phyloP scores from a whole-genome alignment of 1,140 invertebrate genomes.

The Stenopsyche tienmushanensis region DNA sequence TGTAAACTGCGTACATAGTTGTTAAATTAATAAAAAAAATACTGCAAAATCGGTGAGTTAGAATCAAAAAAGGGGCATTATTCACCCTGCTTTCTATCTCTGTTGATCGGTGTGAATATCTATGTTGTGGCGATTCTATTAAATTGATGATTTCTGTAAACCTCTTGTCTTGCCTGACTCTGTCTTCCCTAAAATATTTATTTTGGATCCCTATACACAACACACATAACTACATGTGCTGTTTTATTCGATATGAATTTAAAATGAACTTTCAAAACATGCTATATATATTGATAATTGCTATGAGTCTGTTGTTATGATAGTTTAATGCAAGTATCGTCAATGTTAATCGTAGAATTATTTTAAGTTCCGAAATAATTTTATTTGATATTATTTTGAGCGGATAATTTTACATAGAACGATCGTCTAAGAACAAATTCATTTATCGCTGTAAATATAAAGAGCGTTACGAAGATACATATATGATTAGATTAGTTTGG shows the following conservation, averaged over 20 bases:
- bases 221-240: constrained; percentile 21
- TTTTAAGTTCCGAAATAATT: no score
- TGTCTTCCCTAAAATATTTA: constrained; percentile 19
- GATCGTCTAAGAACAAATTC: no score
- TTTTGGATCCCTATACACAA: constrained; percentile 15
- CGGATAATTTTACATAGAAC: no score
- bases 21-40: constrained; percentile 21
- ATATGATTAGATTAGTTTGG: no score
- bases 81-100: constrained; percentile 15
- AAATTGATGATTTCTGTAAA: constrained; percentile 29
- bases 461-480: no score
- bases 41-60: constrained; percentile 39
- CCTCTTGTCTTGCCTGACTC: constrained; percentile 16
- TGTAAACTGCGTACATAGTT: constrained; percentile 35
- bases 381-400: no score
- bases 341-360: no score
- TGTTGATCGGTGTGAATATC: constrained; percentile 28
- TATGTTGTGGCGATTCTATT: constrained; percentile 28
- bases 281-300: no score
- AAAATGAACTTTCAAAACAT: background rate
- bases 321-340: no score
- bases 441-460: no score
- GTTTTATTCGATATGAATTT: background rate
- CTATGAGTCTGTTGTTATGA: no score
- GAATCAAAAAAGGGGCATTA: constrained; percentile 21